phyloP scores from a whole-genome alignment of 2,797 vertebrate genomes.

The Phoeniculus purpureus region DNA sequence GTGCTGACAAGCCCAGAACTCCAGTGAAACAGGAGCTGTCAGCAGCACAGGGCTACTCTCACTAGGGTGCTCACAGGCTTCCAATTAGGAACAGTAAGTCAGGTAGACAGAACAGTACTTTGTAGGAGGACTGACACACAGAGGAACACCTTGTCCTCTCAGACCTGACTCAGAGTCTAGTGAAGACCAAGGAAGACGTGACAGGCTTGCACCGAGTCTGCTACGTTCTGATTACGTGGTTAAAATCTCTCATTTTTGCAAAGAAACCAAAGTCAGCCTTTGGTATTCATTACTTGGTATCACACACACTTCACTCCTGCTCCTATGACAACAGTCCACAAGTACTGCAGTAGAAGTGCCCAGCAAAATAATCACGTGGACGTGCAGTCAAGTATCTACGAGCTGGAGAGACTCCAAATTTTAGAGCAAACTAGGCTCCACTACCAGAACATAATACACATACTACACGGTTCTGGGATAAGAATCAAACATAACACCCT shows the following conservation, averaged over 20 bases:
- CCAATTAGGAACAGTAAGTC: not conserved
- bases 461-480: not conserved
- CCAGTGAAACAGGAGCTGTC: not conserved
- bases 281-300: not conserved
- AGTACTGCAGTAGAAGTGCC: not conserved
- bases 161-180: not conserved
- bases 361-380: not conserved
- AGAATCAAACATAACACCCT: not conserved
- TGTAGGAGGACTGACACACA: not conserved
- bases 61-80: not conserved
- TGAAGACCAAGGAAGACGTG: not conserved
- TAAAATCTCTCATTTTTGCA: not conserved
- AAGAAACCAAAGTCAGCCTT: not conserved
- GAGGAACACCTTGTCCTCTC: not conserved
- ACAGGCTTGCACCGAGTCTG: not conserved
- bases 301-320: not conserved
- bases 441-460: accelerated
- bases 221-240: not conserved
- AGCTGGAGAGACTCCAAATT: not conserved
- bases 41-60: not conserved
- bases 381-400: not conserved
- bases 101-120: not conserved
- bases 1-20: not conserved
- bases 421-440: not conserved
- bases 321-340: not conserved